Evolutionary conservation across 1,140 invertebrate species (phyloP), one percentile per base, ranked within the genome.

Genomic region (Achroia grisella): DNA sequence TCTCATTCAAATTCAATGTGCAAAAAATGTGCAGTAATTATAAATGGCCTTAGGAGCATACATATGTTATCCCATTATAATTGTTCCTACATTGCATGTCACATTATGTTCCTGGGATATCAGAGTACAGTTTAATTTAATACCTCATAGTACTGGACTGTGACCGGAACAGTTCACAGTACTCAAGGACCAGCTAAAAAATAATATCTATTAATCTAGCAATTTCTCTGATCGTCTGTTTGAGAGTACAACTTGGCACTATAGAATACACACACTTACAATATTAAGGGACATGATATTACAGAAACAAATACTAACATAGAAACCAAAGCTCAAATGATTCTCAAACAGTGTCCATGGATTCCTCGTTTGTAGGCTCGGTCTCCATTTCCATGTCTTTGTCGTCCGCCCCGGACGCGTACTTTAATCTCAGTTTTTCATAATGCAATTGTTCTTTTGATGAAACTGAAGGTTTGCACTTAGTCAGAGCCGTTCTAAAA

Each of bases 381-480:
- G 81, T 86, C 62, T 87, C 84, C 79, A 86, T 86, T 60, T 86
- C 80, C 65, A 88, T 84, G 39, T 88, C 86, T 39, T 68, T 76
- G 8, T 80, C 79, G 39, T 86, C 83, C 29, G 73, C 67, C 9
- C 83, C 70, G 1, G 71, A 76, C 5, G 86, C 84, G 74, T 90
- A 90, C 27, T 88, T 79, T 41, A 87, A 67, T 53, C 86, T 73
- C 29, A 91, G 56, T 49, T 88, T 88, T 48, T 90, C 88, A 55
- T 91, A 91, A 69, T 91, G 88, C 51, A 74, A 50, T 52, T 81
- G 79, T 36, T 92, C 93, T 82, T 93, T 92, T 42, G 89, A 76
- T 12, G 90, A 90, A 2, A 97, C 93, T 8, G 95, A 96, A 6
- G 94, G 94, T 66, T 91, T 90, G 37, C 95, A 90, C 86, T 93